Evolutionary conservation across 2,113 vertebrate genomes (phyloP), one percentile per base, ranked within the genome.

Genomic region (Myotis yumanensis): DNA sequence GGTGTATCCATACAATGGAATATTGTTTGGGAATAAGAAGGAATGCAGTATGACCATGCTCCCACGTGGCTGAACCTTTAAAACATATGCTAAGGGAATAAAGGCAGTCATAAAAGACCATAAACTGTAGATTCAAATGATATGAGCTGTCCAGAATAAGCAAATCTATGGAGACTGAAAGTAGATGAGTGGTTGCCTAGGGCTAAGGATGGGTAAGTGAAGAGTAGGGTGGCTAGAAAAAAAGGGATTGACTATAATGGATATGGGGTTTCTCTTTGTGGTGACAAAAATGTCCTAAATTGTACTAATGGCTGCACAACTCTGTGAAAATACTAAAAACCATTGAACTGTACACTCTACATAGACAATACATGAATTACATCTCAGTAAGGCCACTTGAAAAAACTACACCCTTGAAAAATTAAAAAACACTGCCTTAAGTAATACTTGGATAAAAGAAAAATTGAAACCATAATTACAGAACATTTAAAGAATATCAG

Each of bases 381-480:
- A 94, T 57, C 57, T 82, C 82, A 81, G 79, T 66, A 86, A 89
- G 71, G 9, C n/a, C 77, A 59, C 73, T 76, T 80, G 51, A 48
- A 68, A 66, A 30, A 23, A n/a, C 15, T 23, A 86, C 88, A 62
- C 10, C 9, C 57, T 86, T 95, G 5, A 68, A 92, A 95, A 57
- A 59, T 57, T 14, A 48, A 91, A 66, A 80, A 92, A 35, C 9
- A 48, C 35, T 64, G 22, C 18, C 52, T 81, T 86, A 52, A 85
- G 22, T 84, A 91, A 93, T 35, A 76, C 9, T 32, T 92, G 48
- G 66, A 68, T 54, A 62, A 89, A 97, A 90, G 40, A 72, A 81
- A 94, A 88, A 80, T 7, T 77, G 22, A 91, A 87, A 73, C 51
- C 54, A 72, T 40, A 85, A 91, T 75, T 75, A 89, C 4, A 68